Percentiles rank a stretch among this genome's conserved stretches.
These are phyloP conservation scores for Pecten maximus DNA, from an alignment of 2,888 invertebrate genomes.

Conservation along the genomic window DNA sequence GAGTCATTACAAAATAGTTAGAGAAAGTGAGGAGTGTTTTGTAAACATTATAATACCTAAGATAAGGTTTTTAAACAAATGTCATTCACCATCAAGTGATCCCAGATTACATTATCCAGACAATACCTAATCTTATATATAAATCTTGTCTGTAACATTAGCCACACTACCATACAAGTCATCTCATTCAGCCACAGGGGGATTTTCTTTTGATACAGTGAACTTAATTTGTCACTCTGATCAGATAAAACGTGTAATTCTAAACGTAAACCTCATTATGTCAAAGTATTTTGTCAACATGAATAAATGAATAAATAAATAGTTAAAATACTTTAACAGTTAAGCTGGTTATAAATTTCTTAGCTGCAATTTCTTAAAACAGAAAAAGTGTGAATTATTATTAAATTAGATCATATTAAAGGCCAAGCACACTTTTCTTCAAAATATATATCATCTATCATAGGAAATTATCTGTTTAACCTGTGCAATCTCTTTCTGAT, in stretches of 20 bases:
- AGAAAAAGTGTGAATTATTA: too few species aligned
- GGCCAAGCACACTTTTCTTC: too few species aligned
- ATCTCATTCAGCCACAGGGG: not conserved
- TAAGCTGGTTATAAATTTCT: too few species aligned
- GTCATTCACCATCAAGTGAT: not conserved
- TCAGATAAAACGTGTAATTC: not conserved
- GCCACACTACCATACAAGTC: not conserved
- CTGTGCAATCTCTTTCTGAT: too few species aligned
- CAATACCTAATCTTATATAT: not conserved
- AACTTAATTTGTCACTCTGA: not conserved
- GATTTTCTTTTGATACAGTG: not conserved
- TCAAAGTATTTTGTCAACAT: not conserved
- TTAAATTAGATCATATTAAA: too few species aligned
- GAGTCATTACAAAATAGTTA: not conserved
- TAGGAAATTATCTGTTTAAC: too few species aligned
- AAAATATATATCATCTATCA: too few species aligned
- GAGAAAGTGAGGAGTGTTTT: not conserved
- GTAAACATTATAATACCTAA: not conserved
- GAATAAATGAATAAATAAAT: not conserved
- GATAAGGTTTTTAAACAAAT: not conserved
- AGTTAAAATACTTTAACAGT: too few species aligned
- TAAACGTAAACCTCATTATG: not conserved
- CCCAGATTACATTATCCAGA: not conserved
- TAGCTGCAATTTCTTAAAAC: too few species aligned
- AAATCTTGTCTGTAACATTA: not conserved